These are phyloP conservation scores for Rhabdophis nuchalis DNA, from an alignment of 2,797 vertebrate species.

Conservation along the genomic window DNA sequence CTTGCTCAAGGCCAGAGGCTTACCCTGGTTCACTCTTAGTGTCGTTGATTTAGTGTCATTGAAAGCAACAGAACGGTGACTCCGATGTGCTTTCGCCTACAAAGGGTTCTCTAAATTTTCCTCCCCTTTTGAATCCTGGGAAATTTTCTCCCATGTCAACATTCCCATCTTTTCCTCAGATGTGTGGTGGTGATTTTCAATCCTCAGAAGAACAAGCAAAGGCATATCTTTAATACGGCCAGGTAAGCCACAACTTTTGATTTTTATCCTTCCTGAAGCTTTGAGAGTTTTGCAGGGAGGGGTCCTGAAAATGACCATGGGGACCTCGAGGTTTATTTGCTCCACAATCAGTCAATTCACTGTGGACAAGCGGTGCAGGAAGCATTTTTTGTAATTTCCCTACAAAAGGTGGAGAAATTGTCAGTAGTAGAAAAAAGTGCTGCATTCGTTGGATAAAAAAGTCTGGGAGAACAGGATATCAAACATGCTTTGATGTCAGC, in stretches of 20 bases:
- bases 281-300: not conserved
- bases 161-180: slow-evolving; percentile 61
- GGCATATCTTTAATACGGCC: slow-evolving; percentile 81
- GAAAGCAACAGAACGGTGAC: not conserved
- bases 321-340: too few species aligned
- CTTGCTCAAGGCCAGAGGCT: not conserved
- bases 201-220: slow-evolving; percentile 79
- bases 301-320: not conserved
- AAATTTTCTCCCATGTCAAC: not conserved
- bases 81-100: not conserved
- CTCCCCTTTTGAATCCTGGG: accelerated
- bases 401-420: not conserved
- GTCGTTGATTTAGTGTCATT: not conserved
- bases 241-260: slow-evolving; percentile 66
- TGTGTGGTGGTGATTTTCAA: slow-evolving; percentile 84
- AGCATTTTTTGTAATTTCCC: not conserved
- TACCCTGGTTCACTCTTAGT: not conserved
- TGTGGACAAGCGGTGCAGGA: not conserved
- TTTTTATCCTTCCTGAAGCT: not conserved
- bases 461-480: not conserved
- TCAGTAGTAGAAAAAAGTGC: too few species aligned
- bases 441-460: not conserved
- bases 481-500: not conserved
- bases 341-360: not conserved
- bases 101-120: not conserved